Base-by-base conservation (phyloP, 1,140 invertebrate species). In the Megathymus violae region DNA sequence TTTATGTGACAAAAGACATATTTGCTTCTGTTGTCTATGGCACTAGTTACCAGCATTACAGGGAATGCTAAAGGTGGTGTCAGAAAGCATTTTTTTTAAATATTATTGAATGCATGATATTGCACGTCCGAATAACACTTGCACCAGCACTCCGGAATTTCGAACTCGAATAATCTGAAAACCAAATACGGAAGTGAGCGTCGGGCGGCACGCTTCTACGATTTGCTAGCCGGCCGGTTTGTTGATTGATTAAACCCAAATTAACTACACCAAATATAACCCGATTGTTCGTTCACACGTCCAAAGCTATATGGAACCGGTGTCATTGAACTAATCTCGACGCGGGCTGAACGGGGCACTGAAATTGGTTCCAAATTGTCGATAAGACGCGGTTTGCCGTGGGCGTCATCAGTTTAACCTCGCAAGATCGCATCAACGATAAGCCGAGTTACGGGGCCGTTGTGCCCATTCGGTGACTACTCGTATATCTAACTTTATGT, bases 341-440 rank as follows among this genome's bases (percentile, higher is more conserved):
- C 5, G 19, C 5, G 5, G 5, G 19, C 2, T 22, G 5, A 22
- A 3, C 19, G 19, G 19, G 19, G 19, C 19, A 3, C 19, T 22
- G 19, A 5, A 22, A 22, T 3, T 22, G 19, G 47, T 13, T 15
- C 27, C 27, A 16, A 34, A 9, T 34, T 11, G 15, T 31, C 15
- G 47, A 50, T 50, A 50, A 50, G 47, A 34, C 10, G 7, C 27
- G 14, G 19, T 22, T 2, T 22, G 19, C 19, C 7, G 27, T 31
- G 27, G 27, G 27, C 27, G 27, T 6, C 7, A 31, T 31, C 27
- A 9, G 1, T 7, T 31, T 31, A 31, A 65, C 63, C 63, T 60
- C 47, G 41, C 13, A 64, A 66, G 48, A 56, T 66, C 64, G 51
- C 25, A 59, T 31, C 64, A 66, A 61, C 54, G 43, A 56, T 31